phyloP scores from a whole-genome alignment of 2,797 vertebrate species.

The Alauda arvensis region DNA sequence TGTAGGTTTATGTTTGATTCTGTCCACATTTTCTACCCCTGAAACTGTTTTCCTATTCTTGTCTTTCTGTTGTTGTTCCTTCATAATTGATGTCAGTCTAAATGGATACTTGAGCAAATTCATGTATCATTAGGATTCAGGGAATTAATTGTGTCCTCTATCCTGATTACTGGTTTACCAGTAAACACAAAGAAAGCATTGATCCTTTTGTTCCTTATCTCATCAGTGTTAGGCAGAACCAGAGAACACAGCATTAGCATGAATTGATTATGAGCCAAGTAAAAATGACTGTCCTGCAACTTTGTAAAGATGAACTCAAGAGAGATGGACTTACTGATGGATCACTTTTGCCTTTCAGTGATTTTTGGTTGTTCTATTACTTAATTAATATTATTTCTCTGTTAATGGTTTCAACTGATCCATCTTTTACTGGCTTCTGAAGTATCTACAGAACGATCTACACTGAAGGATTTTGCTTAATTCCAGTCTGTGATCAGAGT shows the following conservation, averaged over 20 bases:
- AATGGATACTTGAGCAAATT: background rate
- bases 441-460: background rate
- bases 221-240: slow-evolving; percentile 35
- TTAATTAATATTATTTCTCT: background rate
- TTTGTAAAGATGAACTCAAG: background rate
- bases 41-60: background rate
- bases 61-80: background rate
- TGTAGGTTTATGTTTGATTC: background rate
- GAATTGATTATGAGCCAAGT: slow-evolving; percentile 20
- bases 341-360: background rate
- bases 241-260: slow-evolving; percentile 13
- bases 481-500: background rate
- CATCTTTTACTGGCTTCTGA: background rate
- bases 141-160: background rate
- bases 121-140: background rate
- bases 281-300: background rate
- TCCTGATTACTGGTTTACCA: slow-evolving; percentile 14
- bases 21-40: background rate
- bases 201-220: slow-evolving; percentile 38
- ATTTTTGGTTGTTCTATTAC: background rate
- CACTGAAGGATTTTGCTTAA: background rate
- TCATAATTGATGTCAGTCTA: background rate
- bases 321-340: background rate
- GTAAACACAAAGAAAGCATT: slow-evolving; percentile 41
- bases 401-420: background rate